Percentiles rank a stretch among this genome's conserved stretches.
phyloP scores from a whole-genome alignment of 2,888 invertebrate genomes.

The Liposcelis brunnea region DNA sequence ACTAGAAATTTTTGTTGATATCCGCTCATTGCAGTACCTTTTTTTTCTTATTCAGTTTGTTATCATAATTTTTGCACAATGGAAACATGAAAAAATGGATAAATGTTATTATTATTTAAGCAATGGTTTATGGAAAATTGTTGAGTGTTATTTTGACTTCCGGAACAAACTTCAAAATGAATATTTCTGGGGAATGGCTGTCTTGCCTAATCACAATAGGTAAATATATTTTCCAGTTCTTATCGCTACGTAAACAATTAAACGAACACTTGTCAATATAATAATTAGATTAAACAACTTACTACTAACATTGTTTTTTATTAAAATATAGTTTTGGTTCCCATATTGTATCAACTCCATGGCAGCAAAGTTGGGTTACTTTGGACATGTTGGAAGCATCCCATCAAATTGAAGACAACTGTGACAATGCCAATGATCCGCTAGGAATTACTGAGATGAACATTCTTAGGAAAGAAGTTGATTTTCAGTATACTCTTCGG shows the following conservation, averaged over 20 bases:
- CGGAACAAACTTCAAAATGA: not conserved
- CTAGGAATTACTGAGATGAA: not conserved
- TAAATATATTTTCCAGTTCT: not conserved
- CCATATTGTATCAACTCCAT: slow-evolving; percentile 3
- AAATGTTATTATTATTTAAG: slow-evolving; percentile 4
- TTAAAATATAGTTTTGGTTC: slow-evolving; percentile 2
- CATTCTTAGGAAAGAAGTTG: not conserved
- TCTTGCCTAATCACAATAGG: not conserved
- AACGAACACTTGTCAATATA: not conserved
- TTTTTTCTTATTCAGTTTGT: too few relatives aligned
- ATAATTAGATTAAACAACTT: not conserved
- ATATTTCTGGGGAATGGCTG: slow-evolving; percentile 6
- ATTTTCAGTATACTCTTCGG: not conserved
- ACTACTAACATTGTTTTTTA: not conserved
- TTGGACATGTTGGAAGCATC: not conserved
- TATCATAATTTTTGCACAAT: too few relatives aligned
- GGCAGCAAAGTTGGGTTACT: slow-evolving; percentile 6
- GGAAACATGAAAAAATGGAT: slow-evolving; percentile 1
- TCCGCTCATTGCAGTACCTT: too few relatives aligned
- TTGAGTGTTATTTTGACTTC: not conserved
- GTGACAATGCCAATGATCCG: too few relatives aligned
- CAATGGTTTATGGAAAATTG: slow-evolving; percentile 2
- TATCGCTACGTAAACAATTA: not conserved
- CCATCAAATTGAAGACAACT: too few relatives aligned
- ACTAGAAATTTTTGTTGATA: too few relatives aligned